Evolutionary conservation across 1,140 invertebrate species (phyloP).

Genomic region (Drosophila obscura): DNA sequence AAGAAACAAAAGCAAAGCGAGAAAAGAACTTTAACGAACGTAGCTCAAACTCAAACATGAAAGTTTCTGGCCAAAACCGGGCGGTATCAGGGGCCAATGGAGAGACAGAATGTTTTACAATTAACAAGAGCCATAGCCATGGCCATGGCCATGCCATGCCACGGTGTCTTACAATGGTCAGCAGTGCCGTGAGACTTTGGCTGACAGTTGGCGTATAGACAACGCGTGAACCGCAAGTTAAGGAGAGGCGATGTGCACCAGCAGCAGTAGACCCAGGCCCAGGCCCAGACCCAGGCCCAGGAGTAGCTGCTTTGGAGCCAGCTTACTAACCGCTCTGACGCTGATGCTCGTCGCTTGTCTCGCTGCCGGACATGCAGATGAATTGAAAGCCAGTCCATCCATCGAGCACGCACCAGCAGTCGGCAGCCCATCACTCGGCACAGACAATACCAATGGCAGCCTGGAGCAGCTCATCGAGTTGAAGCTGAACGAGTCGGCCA

Average conservation of each 20-base stretch:
- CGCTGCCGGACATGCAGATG: slow-evolving; percentile 5
- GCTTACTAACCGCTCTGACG: slow-evolving; percentile 13
- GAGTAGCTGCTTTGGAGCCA: slow-evolving; percentile 2
- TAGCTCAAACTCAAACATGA: slow-evolving; percentile 55
- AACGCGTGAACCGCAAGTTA: slow-evolving; percentile 56
- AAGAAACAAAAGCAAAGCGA: slow-evolving; percentile 44
- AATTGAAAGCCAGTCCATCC: slow-evolving; percentile 33
- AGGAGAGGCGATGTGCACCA: slow-evolving; percentile 45
- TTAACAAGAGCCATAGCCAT: slow-evolving; percentile 50
- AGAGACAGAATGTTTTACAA: slow-evolving; percentile 32
- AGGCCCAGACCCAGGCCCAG: not conserved
- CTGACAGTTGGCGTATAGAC: slow-evolving; percentile 64
- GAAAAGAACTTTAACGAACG: slow-evolving; percentile 43
- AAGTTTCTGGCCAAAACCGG: slow-evolving; percentile 38
- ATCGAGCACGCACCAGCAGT: slow-evolving; percentile 35
- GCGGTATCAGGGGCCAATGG: not conserved
- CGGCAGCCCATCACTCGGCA: slow-evolving; percentile 24
- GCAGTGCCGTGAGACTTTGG: slow-evolving; percentile 28
- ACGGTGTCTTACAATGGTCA: slow-evolving; percentile 27
- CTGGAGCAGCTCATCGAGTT: slow-evolving; percentile 69
- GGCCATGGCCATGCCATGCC: slow-evolving; percentile 20
- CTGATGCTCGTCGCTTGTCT: slow-evolving; percentile 5
- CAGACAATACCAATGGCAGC: slow-evolving; percentile 42
- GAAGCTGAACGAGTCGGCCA: slow-evolving; percentile 65
- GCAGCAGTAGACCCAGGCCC: slow-evolving; percentile 16